Base-by-base conservation (phyloP, 1,140 invertebrate species). In the Drosophila biarmipes region DNA sequence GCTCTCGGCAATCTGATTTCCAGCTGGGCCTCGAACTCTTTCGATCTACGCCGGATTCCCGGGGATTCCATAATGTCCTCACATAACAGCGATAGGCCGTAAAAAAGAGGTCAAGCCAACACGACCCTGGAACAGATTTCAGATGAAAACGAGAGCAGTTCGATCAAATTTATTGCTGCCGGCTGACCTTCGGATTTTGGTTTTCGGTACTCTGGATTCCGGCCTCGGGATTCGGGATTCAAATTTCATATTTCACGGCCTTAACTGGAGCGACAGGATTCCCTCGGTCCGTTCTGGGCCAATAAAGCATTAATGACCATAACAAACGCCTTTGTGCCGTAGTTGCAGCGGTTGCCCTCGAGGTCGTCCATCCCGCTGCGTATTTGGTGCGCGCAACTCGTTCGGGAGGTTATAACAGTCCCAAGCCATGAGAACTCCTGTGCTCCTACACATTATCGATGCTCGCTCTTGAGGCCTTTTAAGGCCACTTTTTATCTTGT, bases 221-320 rank as follows among this genome's bases (percentile, higher is more conserved):
- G 43, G 38, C 58, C 80, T 84, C 79, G 54, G 46, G 19, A 46
- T 48, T 4, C 52, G 34, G 42, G 56, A 84, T 87, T 87, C 64
- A 89, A 84, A 89, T 89, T 51, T 73, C 63, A 84, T 80, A 90
- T 89, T 90, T 89, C 73, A 89, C 79, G 84, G 72, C 37, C 77
- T 74, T 59, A 91, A 91, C 86, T 85, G 63, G 72, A 89, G 82
- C 80, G 84, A 48, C 72, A 85, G 80, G 78, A 86, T 74, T 78
- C 29, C 24, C 37, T 55, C 21, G 27, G 51, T 21, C 42, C 51
- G 73, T 61, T 69, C 71, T 66, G 74, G 75, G 54, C 49, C 75
- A 74, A 91, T 90, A 91, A 91, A 86, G 80, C 62, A 82, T 89
- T 80, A 90, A 90, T 86, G 80, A 80, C 78, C 90, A 91, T 79